These are phyloP conservation scores for Nymphalis polychloros DNA, from an alignment of 2,888 invertebrate genomes.

Conservation along the genomic window DNA sequence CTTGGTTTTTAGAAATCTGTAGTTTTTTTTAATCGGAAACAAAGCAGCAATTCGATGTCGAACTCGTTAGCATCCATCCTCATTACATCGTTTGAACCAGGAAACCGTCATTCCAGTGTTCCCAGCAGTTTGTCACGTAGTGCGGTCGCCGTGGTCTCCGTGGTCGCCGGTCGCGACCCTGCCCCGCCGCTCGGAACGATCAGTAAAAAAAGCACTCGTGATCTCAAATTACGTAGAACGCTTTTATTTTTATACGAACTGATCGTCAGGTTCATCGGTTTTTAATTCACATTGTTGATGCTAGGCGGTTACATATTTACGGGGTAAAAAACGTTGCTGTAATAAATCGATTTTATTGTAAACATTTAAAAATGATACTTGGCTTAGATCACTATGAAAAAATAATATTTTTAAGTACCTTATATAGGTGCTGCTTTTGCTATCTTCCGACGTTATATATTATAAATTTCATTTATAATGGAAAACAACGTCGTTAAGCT, in stretches of 20 bases:
- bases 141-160: slow-evolving; percentile 46
- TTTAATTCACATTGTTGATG: slow-evolving; percentile 33
- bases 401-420: not conserved
- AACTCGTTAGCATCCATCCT: slow-evolving; percentile 29
- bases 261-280: slow-evolving; percentile 57
- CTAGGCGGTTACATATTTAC: slow-evolving; percentile 30
- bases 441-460: too few relatives aligned
- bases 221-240: slow-evolving; percentile 62
- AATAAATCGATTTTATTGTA: not conserved
- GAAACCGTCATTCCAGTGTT: slow-evolving; percentile 56
- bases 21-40: slow-evolving; percentile 10
- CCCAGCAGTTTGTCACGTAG: slow-evolving; percentile 66
- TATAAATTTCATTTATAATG: too few relatives aligned
- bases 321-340: not conserved
- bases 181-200: slow-evolving; percentile 60
- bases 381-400: not conserved
- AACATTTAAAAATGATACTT: not conserved
- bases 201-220: slow-evolving; percentile 53
- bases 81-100: slow-evolving; percentile 44
- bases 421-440: too few relatives aligned
- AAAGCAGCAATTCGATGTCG: slow-evolving; percentile 14
- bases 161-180: slow-evolving; percentile 62
- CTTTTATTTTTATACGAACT: slow-evolving; percentile 62
- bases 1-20: not conserved
- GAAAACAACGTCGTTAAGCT: too few relatives aligned